phyloP scores from a whole-genome alignment of 2,113 vertebrate genomes.

The Thomomys bottae region DNA sequence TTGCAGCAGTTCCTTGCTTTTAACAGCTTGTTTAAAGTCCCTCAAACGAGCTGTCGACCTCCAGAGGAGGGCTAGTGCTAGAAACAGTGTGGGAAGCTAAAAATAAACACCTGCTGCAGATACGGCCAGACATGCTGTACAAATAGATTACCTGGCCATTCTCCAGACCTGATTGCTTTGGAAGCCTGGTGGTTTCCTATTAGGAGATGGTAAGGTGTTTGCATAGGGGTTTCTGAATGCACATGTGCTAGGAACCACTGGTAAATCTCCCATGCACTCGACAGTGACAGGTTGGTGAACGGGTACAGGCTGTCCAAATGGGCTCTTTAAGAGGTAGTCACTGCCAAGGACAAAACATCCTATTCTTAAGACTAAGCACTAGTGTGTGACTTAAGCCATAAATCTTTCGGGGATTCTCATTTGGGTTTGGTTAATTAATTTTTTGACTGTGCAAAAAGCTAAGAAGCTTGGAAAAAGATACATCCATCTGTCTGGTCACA shows the following conservation, averaged over 20 bases:
- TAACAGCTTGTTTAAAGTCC: conserved; percentile 70
- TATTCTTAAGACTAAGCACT: conserved; percentile 21
- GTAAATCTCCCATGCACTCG: background rate
- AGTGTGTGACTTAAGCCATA: background rate
- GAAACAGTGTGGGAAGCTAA: conserved; percentile 55
- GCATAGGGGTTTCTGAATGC: background rate
- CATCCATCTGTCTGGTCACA: background rate
- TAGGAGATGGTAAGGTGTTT: background rate
- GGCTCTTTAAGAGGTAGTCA: background rate
- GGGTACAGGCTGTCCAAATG: background rate
- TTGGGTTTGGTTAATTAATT: conserved; percentile 38
- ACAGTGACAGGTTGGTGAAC: background rate
- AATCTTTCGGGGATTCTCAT: background rate
- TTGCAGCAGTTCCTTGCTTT: conserved; percentile 56
- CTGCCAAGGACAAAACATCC: background rate
- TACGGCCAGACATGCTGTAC: background rate
- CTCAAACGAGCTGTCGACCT: conserved; percentile 55
- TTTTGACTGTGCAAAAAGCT: background rate
- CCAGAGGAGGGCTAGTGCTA: conserved; percentile 41
- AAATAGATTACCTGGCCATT: conserved; percentile 35
- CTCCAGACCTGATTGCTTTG: background rate
- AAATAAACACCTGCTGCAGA: conserved; percentile 60
- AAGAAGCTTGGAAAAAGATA: background rate
- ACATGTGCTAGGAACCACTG: background rate
- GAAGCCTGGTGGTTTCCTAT: background rate